Percentiles rank a stretch among this genome's conserved stretches.
phyloP scores from a whole-genome alignment of 2,797 vertebrate genomes.

The Pogonophryne albipinna region DNA sequence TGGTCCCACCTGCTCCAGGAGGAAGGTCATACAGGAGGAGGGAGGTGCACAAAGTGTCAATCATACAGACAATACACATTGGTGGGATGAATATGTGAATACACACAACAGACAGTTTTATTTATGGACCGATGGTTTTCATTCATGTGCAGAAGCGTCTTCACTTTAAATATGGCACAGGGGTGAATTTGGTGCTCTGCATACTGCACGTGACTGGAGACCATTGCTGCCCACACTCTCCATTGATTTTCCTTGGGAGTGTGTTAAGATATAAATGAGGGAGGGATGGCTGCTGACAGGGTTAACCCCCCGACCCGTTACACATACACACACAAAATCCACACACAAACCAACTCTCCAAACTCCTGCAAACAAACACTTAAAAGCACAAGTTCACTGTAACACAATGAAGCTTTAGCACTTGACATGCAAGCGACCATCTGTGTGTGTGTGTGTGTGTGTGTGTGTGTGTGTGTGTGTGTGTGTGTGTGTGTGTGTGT shows the following conservation, averaged over 20 bases:
- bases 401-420: conserved; percentile 31
- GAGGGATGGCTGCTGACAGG: conserved; percentile 13
- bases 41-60: not conserved
- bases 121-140: conserved; percentile 32
- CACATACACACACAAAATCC: not conserved
- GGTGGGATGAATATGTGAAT: conserved; percentile 26
- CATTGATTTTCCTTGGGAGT: not conserved
- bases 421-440: conserved; percentile 43
- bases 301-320: not conserved
- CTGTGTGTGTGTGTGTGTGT: conserved; percentile 13
- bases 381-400: conserved; percentile 35
- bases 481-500: not conserved
- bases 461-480: conserved; percentile 7
- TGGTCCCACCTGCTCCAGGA: conserved; percentile 76
- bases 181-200: not conserved
- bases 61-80: conserved; percentile 6
- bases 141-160: conserved; percentile 21
- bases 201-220: conserved; percentile 28
- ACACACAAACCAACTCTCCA: conserved; percentile 7
- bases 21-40: conserved; percentile 2
- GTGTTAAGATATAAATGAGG: conserved; percentile 9
- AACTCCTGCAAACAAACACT: conserved; percentile 3
- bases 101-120: conserved; percentile 22
- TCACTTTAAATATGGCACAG: not conserved
- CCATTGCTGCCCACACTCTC: conserved; percentile 12